phyloP scores from a whole-genome alignment of 1,140 invertebrate genomes.

The Himalopsyche phryganea region DNA sequence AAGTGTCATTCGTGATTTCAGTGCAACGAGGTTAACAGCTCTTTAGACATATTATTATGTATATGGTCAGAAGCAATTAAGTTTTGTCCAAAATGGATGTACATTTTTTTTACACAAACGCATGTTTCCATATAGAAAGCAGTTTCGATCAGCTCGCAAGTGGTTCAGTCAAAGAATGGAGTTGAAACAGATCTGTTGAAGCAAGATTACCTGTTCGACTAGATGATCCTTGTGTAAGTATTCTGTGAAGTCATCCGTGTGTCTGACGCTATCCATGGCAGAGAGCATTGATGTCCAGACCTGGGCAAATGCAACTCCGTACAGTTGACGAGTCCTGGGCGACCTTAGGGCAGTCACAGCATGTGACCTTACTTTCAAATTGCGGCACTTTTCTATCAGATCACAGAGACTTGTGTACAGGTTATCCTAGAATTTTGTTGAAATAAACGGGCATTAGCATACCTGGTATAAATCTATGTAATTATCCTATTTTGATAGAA shows the following conservation, averaged over 20 bases:
- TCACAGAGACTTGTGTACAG: slow-evolving; percentile 52
- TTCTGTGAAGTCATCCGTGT: slow-evolving; percentile 73
- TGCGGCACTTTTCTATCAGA: slow-evolving; percentile 53
- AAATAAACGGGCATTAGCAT: neutral
- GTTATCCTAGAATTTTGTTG: slow-evolving; percentile 36
- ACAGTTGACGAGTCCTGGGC: slow-evolving; percentile 53
- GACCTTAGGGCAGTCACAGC: slow-evolving; percentile 71
- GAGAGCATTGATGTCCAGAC: slow-evolving; percentile 68
- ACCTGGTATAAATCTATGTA: neutral
- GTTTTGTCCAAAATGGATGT: too few relatives aligned
- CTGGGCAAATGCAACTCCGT: slow-evolving; percentile 57
- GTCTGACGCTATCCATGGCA: slow-evolving; percentile 69
- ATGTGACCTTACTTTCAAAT: slow-evolving; percentile 75
- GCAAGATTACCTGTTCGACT: slow-evolving; percentile 57
- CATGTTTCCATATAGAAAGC: too few relatives aligned
- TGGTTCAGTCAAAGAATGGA: too few relatives aligned
- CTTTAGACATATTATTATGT: too few relatives aligned
- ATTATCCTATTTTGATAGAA: neutral
- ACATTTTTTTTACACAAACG: too few relatives aligned
- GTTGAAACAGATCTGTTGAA: too few relatives aligned
- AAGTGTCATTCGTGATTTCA: too few relatives aligned
- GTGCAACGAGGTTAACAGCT: too few relatives aligned
- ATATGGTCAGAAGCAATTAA: too few relatives aligned
- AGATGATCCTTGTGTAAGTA: slow-evolving; percentile 77
- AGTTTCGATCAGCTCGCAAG: too few relatives aligned